A percentile compares a stretch with the other conserved stretches of the same genome.
Conservation (phyloP, 2,113 vertebrate genomes). For the Bubo scandiacus region DNA sequence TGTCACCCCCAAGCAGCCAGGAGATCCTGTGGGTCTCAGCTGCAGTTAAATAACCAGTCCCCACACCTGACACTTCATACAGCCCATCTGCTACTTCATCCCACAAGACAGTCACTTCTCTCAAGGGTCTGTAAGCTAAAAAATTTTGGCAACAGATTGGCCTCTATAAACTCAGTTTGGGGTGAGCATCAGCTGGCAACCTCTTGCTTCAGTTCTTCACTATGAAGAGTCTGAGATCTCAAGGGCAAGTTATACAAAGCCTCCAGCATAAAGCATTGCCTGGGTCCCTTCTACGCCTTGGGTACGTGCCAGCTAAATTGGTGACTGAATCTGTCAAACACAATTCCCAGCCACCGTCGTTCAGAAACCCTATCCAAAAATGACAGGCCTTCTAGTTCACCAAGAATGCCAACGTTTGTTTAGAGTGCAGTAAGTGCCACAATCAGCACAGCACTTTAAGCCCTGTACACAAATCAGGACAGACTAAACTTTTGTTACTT, state of each 20-base stretch:
- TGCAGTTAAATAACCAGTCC: background rate
- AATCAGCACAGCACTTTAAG: background rate
- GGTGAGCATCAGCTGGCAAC: background rate
- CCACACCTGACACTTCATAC: background rate
- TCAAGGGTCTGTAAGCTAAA: background rate
- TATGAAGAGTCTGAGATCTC: background rate
- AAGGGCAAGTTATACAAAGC: background rate
- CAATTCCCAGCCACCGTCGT: background rate
- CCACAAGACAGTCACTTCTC: background rate
- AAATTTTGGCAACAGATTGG: background rate
- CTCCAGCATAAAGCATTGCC: background rate
- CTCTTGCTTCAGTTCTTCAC: background rate
- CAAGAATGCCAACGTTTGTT: background rate
- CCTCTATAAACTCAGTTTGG: background rate
- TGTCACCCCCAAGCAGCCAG: background rate
- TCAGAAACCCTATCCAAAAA: background rate
- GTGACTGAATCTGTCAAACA: background rate
- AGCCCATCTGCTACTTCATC: background rate
- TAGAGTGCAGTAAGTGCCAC: background rate
- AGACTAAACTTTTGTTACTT: background rate
- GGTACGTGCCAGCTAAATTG: background rate
- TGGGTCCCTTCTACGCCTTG: background rate
- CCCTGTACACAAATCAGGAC: background rate
- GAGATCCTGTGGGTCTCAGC: background rate
- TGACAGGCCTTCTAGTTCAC: background rate